Base-by-base conservation (phyloP, 2,113 vertebrate genomes). In the Tenrec ecaudatus region DNA sequence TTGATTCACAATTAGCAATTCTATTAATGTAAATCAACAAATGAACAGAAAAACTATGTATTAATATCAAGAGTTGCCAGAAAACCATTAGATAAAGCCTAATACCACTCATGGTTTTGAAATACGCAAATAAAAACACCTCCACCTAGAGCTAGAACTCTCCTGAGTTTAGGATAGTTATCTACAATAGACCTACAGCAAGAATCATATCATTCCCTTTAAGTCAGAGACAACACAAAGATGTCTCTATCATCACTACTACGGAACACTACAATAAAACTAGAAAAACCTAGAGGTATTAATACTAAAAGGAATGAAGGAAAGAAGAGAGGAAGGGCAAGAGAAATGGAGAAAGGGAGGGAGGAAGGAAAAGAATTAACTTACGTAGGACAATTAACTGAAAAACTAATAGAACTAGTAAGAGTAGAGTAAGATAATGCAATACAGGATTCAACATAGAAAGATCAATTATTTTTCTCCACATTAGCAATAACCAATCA, bases 1-100 rank as follows among this genome's bases (percentile, higher is more conserved):
- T 53, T 53, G 12, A 53, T 53, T 93, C 33, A 79, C 93, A 90
- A 90, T 82, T 23, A 83, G 71, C 71, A 79, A 84, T 84, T 89
- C 19, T 75, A 94, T 27, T 84, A 71, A 82, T 25, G 6, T 62
- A 82, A 84, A 73, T 69, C 53, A 90, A 47, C 12, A 87, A 91
- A 79, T 93, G 87, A 88, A 88, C 38, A 90, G 23, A 75, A 93
- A 93, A 92, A 89, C 31, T 36, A 81, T 68, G 38, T 43, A 33
- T 84, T 88, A 76, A 38, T 23, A 23, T 83, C 47, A 53, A 53
- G 47, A 10, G 47, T 14, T 53, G 47, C 47, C 47, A 53, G 29
- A 75, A 83, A 86, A 81, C 0, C 33, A 33, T 68, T 53, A 8
- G 68, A 43, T 60, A 69, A 93, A 91, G 91, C 43, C 60, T 82